These are phyloP conservation scores for Oxyura jamaicensis DNA, from an alignment of 2,113 vertebrate species.

Conservation along the genomic window DNA sequence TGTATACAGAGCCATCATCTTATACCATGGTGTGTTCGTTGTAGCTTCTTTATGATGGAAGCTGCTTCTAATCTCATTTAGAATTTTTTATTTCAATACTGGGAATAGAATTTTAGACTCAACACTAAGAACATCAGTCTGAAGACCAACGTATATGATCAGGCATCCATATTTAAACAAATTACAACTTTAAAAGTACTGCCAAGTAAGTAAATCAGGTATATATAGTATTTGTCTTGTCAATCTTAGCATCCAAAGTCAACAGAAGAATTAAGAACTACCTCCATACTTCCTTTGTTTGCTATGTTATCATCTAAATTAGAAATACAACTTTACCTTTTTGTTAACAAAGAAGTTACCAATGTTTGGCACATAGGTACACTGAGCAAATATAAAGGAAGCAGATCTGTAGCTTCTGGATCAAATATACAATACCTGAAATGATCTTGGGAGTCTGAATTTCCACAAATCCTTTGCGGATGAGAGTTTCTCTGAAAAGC, in stretches of 20 bases:
- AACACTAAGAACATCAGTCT: background rate
- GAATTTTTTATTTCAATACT: background rate
- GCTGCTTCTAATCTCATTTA: background rate
- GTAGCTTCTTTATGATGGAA: background rate
- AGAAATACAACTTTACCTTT: background rate
- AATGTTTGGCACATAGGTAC: background rate
- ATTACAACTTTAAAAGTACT: background rate
- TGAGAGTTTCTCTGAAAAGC: constrained; percentile 94
- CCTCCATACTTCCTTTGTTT: background rate
- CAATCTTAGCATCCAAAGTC: background rate
- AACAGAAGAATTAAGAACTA: background rate
- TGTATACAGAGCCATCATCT: background rate
- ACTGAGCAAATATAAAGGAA: background rate
- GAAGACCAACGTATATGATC: background rate
- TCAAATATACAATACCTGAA: constrained; percentile 83
- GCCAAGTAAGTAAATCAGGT: background rate
- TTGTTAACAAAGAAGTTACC: background rate
- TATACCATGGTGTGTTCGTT: background rate
- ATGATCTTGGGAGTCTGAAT: constrained; percentile 99
- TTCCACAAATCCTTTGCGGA: constrained; percentile 94
- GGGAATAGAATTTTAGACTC: background rate
- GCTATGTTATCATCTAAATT: background rate
- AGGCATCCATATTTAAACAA: background rate
- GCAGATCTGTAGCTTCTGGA: background rate
- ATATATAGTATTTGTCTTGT: background rate